Evolutionary conservation across 2,113 vertebrate species (phyloP).

Genomic region (Chaenogobius annularis): DNA sequence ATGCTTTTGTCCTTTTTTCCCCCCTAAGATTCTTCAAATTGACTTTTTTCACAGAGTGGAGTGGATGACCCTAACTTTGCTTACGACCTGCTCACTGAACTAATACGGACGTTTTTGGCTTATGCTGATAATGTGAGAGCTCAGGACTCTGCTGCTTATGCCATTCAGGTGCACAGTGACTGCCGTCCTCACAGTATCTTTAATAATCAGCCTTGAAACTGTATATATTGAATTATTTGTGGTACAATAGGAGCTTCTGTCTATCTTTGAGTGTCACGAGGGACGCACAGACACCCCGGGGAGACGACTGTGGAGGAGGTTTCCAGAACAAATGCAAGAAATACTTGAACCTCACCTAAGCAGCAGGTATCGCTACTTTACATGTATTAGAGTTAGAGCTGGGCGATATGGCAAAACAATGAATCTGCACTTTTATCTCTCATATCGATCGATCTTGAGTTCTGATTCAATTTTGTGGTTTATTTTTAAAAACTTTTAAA

Average conservation of each 20-base stretch:
- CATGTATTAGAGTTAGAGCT: not conserved
- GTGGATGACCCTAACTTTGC: constrained; percentile 92
- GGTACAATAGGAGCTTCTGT: constrained; percentile 85
- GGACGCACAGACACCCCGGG: constrained; percentile 83
- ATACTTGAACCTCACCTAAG: constrained; percentile 96
- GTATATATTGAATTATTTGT: not conserved
- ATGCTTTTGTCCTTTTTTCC: not conserved
- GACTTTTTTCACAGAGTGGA: constrained; percentile 76
- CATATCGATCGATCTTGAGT: too few species aligned
- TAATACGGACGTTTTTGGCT: constrained; percentile 93
- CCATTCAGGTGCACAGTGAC: constrained; percentile 84
- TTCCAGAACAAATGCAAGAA: constrained; percentile 96
- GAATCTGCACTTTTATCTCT: too few species aligned
- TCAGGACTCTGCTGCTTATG: constrained; percentile 96
- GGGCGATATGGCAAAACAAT: too few species aligned
- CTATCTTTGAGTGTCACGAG: constrained; percentile 90
- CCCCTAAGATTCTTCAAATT: not conserved
- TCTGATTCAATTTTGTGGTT: too few species aligned
- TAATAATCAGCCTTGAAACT: not conserved
- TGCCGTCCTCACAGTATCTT: not conserved
- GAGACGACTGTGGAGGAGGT: constrained; percentile 90
- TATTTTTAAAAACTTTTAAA: too few species aligned
- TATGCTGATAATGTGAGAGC: constrained; percentile 95
- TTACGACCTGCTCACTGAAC: constrained; percentile 88
- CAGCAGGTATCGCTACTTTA: constrained; percentile 81